Percentiles rank a stretch among this genome's conserved stretches.
These are phyloP conservation scores for Rissa tridactyla DNA, from an alignment of 2,113 vertebrate species.

Conservation along the genomic window DNA sequence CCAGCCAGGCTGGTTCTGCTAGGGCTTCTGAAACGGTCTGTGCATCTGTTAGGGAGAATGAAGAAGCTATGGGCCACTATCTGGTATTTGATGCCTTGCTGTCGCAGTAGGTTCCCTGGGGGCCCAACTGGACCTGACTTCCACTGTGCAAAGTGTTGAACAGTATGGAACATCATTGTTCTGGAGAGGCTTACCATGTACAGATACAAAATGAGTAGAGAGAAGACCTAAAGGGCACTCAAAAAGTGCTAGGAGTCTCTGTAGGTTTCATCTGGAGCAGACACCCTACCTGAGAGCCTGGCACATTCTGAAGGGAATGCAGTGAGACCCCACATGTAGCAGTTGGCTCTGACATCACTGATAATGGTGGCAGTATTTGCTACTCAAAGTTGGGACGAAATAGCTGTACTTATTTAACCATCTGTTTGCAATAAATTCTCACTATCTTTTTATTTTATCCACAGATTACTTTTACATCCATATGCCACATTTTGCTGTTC, in stretches of 20 bases:
- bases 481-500: background rate
- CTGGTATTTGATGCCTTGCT: background rate
- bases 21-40: background rate
- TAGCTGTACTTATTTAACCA: background rate
- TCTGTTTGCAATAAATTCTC: background rate
- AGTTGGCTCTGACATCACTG: background rate
- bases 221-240: background rate
- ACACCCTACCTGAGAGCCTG: background rate
- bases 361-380: background rate
- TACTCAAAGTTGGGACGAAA: background rate
- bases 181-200: background rate
- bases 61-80: background rate
- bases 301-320: background rate
- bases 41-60: background rate
- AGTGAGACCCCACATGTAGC: background rate
- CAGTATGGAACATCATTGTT: background rate
- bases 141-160: background rate
- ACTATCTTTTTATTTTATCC: background rate
- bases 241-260: background rate
- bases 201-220: background rate
- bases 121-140: background rate
- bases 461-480: background rate
- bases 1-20: background rate
- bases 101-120: background rate
- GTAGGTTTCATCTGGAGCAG: background rate